Conservation (phyloP, 2,113 vertebrate species). For the Corythoichthys haematopterus region DNA sequence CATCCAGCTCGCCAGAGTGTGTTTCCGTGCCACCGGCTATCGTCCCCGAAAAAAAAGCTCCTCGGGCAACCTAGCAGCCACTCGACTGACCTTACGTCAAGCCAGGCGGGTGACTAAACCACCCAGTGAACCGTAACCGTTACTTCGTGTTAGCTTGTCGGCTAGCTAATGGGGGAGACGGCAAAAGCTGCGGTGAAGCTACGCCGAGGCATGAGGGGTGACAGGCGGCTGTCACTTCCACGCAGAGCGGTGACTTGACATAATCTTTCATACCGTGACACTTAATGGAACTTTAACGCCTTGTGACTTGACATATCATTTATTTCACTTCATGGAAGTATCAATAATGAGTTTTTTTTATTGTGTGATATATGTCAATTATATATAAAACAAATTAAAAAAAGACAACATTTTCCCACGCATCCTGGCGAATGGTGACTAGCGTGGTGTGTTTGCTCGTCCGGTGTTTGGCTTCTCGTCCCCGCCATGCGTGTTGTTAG, state of each 20-base stretch:
- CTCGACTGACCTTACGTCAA: background rate
- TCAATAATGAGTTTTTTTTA: background rate
- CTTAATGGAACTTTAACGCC: background rate
- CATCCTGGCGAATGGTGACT: background rate
- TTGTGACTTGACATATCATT: background rate
- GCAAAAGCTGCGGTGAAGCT: conserved; percentile 18
- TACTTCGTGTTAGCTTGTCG: conserved; percentile 20
- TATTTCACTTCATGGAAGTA: background rate
- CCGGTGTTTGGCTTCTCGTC: background rate
- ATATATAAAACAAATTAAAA: too few relatives aligned
- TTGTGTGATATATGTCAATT: background rate
- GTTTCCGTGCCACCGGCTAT: conserved; percentile 60
- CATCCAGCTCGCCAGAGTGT: conserved; percentile 34
- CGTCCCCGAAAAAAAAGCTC: conserved; percentile 34
- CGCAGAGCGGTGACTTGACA: background rate
- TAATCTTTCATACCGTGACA: background rate
- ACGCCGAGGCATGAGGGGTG: conserved; percentile 7
- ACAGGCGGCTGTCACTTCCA: conserved; percentile 44
- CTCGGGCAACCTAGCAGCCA: background rate
- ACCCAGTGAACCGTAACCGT: background rate
- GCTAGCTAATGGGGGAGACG: conserved; percentile 38
- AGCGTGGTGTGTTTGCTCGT: background rate
- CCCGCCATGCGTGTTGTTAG: background rate
- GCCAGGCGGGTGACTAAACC: background rate
- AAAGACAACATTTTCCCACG: background rate